Evolutionary conservation across 1,140 invertebrate species (phyloP), one percentile per base, ranked within the genome.

Genomic region (Elymnias hypermnestra): DNA sequence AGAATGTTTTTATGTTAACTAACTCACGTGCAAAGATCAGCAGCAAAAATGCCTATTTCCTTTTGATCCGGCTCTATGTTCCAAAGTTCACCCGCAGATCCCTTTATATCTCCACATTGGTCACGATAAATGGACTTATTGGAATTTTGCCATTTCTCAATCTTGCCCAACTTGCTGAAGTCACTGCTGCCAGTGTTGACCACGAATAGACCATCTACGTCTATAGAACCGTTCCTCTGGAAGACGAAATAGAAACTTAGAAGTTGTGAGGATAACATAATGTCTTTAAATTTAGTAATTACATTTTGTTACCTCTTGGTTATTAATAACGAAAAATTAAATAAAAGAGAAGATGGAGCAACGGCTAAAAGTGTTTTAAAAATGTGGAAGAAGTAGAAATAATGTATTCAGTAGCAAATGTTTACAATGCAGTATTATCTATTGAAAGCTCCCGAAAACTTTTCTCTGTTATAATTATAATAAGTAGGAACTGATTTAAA

Each of bases 41-140:
- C 75, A 9, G 89, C 86, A 69, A 93, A 94, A 37, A 94, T 76
- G 2, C 87, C 70, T 0, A 93, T 72, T 23, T 89, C 75, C n/a
- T 87, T 72, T 5, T 89, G 64, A 2, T 84, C 68, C 9, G 89
- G 64, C 33, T 86, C 62, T 0, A 93, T 92, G 25, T 93, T 91
- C 88, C 93, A 95, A 0, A 94, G 77, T 83, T 95, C 93, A 0
- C 94, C 94, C 3, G 90, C 89, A 1, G 90, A 90, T 12, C 94
- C 94, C 52, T 88, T 87, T 0, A 95, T 87, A 5, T 57, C 38
- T 1, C 88, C 90, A 65, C 94, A 95, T 19, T 88, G 73, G 3
- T 70, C 83, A 0, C 83, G 26, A 72, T 87, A 91, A 5, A 81
- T 52, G 0, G 90, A 90, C 31, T 73, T 72, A 9, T 82, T 78